Evolutionary conservation across 2,888 invertebrate genomes (phyloP).

Genomic region (Ennomos quercinarius): DNA sequence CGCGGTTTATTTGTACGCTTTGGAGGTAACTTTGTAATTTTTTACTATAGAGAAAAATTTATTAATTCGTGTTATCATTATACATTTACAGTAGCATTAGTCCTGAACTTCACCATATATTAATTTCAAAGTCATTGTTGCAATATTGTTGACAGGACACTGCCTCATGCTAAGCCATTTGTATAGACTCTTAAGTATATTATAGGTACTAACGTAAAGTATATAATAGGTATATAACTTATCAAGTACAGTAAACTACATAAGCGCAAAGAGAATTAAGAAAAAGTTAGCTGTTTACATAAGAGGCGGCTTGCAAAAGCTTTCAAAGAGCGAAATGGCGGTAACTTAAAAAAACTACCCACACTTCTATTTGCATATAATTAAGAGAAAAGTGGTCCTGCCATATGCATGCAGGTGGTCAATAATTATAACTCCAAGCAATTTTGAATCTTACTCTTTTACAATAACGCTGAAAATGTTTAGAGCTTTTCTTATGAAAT

Average conservation of each 20-base stretch:
- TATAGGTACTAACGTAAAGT: too few relatives aligned
- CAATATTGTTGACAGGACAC: too few relatives aligned
- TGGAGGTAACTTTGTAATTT: too few relatives aligned
- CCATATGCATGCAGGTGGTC: slow-evolving; percentile 32
- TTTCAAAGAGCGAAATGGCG: slow-evolving; percentile 19
- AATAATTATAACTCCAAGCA: slow-evolving; percentile 11
- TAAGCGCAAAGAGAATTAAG: slow-evolving; percentile 9
- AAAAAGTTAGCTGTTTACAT: slow-evolving; percentile 13
- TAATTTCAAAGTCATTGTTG: too few relatives aligned
- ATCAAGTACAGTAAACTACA: slow-evolving; percentile 5
- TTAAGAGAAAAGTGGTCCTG: slow-evolving; percentile 25
- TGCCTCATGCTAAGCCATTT: too few relatives aligned
- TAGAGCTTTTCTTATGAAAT: not conserved
- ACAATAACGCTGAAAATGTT: slow-evolving; percentile 3
- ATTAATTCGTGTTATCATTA: too few relatives aligned
- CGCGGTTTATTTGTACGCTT: too few relatives aligned
- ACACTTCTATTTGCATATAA: slow-evolving; percentile 34
- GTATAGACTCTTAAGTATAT: too few relatives aligned
- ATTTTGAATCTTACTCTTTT: slow-evolving; percentile 13
- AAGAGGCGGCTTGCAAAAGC: slow-evolving; percentile 30
- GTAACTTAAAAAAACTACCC: slow-evolving; percentile 17
- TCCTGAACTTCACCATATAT: too few relatives aligned
- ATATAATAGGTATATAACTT: not conserved
- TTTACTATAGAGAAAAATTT: too few relatives aligned
- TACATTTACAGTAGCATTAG: too few relatives aligned